Evolutionary conservation across 2,113 vertebrate species (phyloP), one percentile per base, ranked within the genome.

Genomic region (Petrocephalus microphthalmus): DNA sequence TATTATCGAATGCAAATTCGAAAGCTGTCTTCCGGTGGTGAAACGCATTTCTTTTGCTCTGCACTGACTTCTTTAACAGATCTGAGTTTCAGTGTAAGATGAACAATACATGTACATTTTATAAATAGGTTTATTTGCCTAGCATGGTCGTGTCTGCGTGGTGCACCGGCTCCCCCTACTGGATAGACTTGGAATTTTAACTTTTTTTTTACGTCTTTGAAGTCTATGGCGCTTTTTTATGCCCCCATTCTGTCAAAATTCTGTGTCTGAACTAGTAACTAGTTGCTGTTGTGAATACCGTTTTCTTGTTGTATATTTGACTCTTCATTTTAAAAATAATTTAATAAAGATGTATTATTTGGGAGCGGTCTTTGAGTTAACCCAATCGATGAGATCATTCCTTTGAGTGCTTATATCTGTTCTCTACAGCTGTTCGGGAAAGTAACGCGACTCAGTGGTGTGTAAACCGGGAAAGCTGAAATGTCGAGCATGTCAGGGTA

Each of bases 321-420:
- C 82, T 49, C 8, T 47, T 51, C 19, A 84, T 84, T 51, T 84
- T 84, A 15, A n/a, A 25, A 84, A 78, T 0, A 45, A 17, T 49
- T 84, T 49, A 84, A 84, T 84, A 84, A 84, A 84, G 45, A 49
- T 84, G 10, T 84, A 84, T 84, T 29, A 84, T 83, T 83, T 83
- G 60, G 10, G 37, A 78, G 19, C 19, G 15, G 33, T 37, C 5
- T 74, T 17, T 74, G 33, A 7, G 71, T 42, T 74, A 37, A 15
- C 71, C 37, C 33, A 17, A 53, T 15, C 1, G 7, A 53, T 10
- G 52, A 53, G 2, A 53, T 7, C 33, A 19, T 37, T 42, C 29
- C 33, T 42, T 74, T 37, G 67, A 7, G 29, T 5, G 29, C 29
- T 37, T 64, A n/a, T 25, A 19, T 74, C 67, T 15, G 67, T 37